Conservation (phyloP, 1,140 invertebrate genomes). For the Himalopsyche phryganea region DNA sequence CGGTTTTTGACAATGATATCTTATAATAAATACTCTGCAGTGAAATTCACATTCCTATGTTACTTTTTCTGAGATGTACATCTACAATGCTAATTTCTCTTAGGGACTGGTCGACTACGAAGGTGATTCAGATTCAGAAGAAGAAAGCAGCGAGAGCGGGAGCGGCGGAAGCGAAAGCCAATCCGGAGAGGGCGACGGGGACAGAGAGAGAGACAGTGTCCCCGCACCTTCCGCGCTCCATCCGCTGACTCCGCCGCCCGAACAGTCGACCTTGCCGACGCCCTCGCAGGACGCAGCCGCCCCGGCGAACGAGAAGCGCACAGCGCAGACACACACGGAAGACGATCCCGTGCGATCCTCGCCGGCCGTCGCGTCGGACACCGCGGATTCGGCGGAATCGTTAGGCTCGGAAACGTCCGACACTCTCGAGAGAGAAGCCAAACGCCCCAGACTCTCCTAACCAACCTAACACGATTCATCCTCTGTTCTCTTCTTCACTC, state of each 20-base stretch:
- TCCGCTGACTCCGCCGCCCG: not conserved
- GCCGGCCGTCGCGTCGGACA: not conserved
- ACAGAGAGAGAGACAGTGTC: slow-evolving; percentile 2
- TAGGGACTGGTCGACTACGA: slow-evolving; percentile 94
- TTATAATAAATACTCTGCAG: no score
- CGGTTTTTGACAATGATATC: no score
- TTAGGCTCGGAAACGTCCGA: slow-evolving; percentile 28
- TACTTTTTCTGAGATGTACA: no score
- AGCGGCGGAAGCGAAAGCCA: not conserved
- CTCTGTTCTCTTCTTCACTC: not conserved
- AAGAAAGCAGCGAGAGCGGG: slow-evolving; percentile 59
- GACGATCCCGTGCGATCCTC: no score
- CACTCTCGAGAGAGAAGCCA: slow-evolving; percentile 38
- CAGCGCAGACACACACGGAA: not conserved
- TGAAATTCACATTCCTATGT: no score
- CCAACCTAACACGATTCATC: not conserved
- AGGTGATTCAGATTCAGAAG: slow-evolving; percentile 92
- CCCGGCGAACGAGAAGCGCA: no score
- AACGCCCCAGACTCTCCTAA: slow-evolving; percentile 48
- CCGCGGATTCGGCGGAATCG: slow-evolving; percentile 19
- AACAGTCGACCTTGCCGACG: not conserved
- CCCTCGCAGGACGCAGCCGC: not conserved
- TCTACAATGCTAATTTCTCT: no score
- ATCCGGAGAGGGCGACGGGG: not conserved
- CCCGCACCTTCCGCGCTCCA: not conserved